phyloP scores from a whole-genome alignment of 2,797 vertebrate genomes.

The Rhinoraja longicauda region DNA sequence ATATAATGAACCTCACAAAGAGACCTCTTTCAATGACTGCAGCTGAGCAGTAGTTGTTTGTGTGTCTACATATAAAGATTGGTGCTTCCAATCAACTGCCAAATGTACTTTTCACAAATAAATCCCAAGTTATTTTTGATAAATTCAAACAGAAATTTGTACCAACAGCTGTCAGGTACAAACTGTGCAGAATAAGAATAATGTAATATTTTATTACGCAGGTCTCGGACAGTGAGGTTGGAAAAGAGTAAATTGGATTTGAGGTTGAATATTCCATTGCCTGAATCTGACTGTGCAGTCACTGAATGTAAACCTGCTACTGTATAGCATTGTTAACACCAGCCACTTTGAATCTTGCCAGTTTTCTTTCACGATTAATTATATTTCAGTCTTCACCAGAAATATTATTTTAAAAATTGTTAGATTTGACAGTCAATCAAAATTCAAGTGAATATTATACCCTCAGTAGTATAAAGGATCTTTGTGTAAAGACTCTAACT shows the following conservation, averaged over 20 bases:
- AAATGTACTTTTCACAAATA: constrained; percentile 1
- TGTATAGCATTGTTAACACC: constrained; percentile 11
- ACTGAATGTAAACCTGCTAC: neutral
- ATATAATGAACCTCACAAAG: constrained; percentile 12
- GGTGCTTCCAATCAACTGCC: neutral
- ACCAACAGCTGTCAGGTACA: neutral
- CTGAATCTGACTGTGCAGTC: neutral
- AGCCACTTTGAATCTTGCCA: neutral
- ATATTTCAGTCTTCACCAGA: neutral
- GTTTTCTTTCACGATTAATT: neutral
- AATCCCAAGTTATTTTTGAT: neutral
- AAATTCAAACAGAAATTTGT: neutral
- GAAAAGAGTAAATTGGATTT: constrained; percentile 12
- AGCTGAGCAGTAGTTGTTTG: neutral
- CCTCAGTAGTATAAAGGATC: neutral
- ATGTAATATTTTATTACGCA: neutral
- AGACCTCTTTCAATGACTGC: neutral
- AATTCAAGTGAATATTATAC: neutral
- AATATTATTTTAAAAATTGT: neutral
- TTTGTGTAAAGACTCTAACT: neutral
- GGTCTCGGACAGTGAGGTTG: neutral
- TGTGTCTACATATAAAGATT: neutral
- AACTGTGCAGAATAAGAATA: neutral
- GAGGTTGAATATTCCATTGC: constrained; percentile 1
- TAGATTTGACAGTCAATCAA: neutral